Conservation (phyloP, 2,113 vertebrate genomes). For the Neopipo cinnamomea region DNA sequence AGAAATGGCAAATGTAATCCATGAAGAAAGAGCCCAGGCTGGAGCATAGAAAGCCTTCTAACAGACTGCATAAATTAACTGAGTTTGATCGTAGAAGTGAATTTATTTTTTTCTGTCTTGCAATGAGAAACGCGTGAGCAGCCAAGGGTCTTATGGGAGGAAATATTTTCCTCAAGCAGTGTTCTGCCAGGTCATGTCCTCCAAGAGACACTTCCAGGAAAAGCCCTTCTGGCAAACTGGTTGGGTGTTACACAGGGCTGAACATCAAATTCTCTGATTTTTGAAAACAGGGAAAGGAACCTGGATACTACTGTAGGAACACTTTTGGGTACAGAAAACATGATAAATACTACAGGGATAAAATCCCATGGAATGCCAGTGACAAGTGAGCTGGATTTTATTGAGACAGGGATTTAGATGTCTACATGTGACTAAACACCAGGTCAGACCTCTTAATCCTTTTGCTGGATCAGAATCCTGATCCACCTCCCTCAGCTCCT, state of each 20-base stretch:
- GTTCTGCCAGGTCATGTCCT: fast-evolving
- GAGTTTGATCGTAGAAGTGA: neutral
- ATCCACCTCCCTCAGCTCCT: neutral
- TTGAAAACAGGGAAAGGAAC: neutral
- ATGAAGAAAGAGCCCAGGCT: neutral
- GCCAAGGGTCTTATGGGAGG: neutral
- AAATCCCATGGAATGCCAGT: neutral
- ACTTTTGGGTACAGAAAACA: neutral
- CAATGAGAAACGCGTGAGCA: neutral
- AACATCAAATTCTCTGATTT: neutral
- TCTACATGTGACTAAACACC: neutral
- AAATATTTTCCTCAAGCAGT: neutral
- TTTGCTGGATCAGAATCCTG: neutral
- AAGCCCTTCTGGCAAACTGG: neutral
- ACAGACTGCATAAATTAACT: neutral
- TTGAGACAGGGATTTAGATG: neutral
- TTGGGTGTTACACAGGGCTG: neutral
- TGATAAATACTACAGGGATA: neutral
- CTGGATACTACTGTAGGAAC: neutral
- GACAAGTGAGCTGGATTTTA: neutral
- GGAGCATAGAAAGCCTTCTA: neutral
- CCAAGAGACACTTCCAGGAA: neutral
- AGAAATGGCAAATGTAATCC: neutral
- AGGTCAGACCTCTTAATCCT: neutral
- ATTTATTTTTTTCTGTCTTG: neutral